phyloP scores from a whole-genome alignment of 2,888 invertebrate species.

The Drosophila mercatorum region DNA sequence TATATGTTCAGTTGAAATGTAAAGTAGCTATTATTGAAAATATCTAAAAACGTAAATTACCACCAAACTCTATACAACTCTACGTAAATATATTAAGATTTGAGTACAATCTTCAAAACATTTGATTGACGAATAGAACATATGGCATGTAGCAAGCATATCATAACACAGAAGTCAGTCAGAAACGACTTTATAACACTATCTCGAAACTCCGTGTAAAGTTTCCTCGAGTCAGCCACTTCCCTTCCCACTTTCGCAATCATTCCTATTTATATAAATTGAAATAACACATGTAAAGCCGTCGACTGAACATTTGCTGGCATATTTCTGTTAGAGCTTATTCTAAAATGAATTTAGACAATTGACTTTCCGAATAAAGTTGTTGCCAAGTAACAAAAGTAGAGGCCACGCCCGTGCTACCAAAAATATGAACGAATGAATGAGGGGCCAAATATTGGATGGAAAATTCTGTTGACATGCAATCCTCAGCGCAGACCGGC shows the following conservation, averaged over 20 bases:
- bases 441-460: constrained; percentile 22
- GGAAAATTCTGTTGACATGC: constrained; percentile 35
- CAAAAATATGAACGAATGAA: constrained; percentile 9
- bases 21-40: not conserved
- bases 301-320: not conserved
- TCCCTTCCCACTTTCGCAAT: not conserved
- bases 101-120: too few species aligned
- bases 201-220: too few species aligned
- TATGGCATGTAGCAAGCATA: too few species aligned
- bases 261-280: not conserved
- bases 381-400: constrained; percentile 43
- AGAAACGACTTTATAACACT: too few species aligned
- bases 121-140: too few species aligned
- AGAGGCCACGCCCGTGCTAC: not conserved
- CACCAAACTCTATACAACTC: too few species aligned
- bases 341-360: not conserved
- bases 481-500: constrained; percentile 9
- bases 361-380: constrained; percentile 22
- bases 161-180: too few species aligned
- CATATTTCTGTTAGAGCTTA: not conserved
- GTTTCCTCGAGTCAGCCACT: not conserved
- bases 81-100: too few species aligned
- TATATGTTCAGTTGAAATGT: too few species aligned
- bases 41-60: too few species aligned
- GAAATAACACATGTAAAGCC: not conserved